Evolutionary conservation across 2,113 vertebrate genomes (phyloP), one percentile per base, ranked within the genome.

Genomic region (Hippolais icterina): DNA sequence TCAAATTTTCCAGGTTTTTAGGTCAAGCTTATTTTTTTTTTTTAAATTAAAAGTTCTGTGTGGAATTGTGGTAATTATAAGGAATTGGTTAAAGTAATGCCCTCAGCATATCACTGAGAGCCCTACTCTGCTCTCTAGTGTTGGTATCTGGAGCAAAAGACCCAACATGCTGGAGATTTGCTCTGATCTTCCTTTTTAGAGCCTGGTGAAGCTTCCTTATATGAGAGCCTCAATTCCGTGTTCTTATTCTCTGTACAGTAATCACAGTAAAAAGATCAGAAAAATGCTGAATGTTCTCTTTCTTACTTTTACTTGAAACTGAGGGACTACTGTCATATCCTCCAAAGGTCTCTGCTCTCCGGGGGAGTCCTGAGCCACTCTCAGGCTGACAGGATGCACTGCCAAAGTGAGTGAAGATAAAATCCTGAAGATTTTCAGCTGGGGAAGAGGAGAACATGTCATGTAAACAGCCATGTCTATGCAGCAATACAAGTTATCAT

Each of bases 341-440:
- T 42, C 98, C 99, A 27, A 98, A 99, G 46, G 99, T 99, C 70
- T 98, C 99, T 1, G 98, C 98, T 96, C 99, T 97, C 71, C 97
- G 97, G 29, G 98, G 98, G 9, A 98, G 96, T 2, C 42, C 52
- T 1, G 96, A 80, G n/a, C 82, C 95, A 2, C 98, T 98, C 19
- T 99, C 98, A 2, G 47, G 57, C 33, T 89, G 98, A 24, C 94
- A 29, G 18, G 78, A 63, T 27, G 90, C 46, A 23, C 72, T 97
- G 75, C 91, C 97, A 56, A 98, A 97, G 46, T 94, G 97, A 29
- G 97, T 98, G 83, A 98, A 97, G 87, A 99, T 95, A 41, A 99
- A 95, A 87, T 98, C 98, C 96, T 99, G 99, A 29, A 99, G 98
- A 86, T 98, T 98, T 92, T 99, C 99, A 80, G 98, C 99, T 99